Conservation (phyloP, 2,113 vertebrate genomes). For the Nothobranchius kuhntae region DNA sequence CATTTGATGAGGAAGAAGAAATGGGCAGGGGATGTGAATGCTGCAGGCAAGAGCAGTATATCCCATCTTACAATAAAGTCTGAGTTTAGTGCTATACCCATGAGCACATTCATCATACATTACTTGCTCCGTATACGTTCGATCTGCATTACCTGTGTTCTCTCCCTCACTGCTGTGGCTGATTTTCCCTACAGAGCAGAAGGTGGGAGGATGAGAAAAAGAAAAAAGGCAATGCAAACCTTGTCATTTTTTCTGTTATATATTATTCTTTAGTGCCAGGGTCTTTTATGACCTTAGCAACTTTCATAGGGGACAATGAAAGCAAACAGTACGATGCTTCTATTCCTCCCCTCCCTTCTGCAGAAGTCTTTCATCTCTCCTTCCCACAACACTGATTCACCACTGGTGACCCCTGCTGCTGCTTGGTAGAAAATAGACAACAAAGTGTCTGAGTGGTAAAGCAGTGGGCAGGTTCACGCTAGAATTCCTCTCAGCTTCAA, state of each 20-base stretch:
- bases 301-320: constrained; percentile 67
- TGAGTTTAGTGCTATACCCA: constrained; percentile 32
- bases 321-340: constrained; percentile 62
- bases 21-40: neutral
- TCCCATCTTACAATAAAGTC: constrained; percentile 11
- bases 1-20: neutral
- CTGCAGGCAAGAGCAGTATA: neutral
- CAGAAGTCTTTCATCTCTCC: constrained; percentile 63
- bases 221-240: constrained; percentile 23
- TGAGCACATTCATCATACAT: constrained; percentile 34
- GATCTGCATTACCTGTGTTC: constrained; percentile 29
- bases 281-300: constrained; percentile 53
- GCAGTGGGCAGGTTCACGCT: constrained; percentile 47
- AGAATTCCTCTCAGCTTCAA: constrained; percentile 34
- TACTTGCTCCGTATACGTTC: constrained; percentile 22
- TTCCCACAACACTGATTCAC: constrained; percentile 75
- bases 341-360: constrained; percentile 42
- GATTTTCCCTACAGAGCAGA: constrained; percentile 45
- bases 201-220: constrained; percentile 51
- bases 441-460: constrained; percentile 71
- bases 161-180: constrained; percentile 31
- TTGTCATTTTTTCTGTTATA: constrained; percentile 58
- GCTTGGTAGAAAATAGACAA: constrained; percentile 71
- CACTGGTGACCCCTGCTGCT: constrained; percentile 58
- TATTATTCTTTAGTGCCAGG: constrained; percentile 48